These are phyloP conservation scores for Chaetodon trifasciatus DNA, from an alignment of 2,797 vertebrate species.

Conservation along the genomic window DNA sequence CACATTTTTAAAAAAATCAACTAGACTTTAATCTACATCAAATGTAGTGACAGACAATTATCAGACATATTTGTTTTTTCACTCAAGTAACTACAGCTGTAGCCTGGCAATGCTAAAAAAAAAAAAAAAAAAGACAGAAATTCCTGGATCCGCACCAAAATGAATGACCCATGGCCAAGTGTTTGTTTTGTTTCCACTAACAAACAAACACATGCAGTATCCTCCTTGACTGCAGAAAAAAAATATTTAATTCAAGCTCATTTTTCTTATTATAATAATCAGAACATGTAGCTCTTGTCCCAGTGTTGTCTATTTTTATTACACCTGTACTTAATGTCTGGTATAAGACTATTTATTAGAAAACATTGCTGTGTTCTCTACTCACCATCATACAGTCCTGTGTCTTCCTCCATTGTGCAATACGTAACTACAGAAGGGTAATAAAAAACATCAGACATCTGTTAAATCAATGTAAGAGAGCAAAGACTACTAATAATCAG, in stretches of 20 bases:
- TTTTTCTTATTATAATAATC: too few species aligned
- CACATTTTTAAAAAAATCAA: background rate
- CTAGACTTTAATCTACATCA: background rate
- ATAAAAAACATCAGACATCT: conserved; percentile 22
- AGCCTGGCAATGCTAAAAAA: background rate
- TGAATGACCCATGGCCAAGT: background rate
- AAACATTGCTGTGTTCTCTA: conserved; percentile 6
- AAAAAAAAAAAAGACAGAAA: too few species aligned
- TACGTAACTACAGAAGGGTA: conserved; percentile 78
- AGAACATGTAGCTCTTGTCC: too few species aligned
- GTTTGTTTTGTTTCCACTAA: background rate
- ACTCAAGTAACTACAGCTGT: background rate
- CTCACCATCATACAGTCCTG: conserved; percentile 88
- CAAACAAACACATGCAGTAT: background rate
- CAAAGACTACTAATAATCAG: background rate
- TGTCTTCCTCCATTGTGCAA: conserved; percentile 86
- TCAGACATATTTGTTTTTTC: background rate
- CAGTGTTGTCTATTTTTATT: background rate
- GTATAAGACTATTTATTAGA: background rate
- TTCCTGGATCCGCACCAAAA: background rate
- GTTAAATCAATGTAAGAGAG: background rate
- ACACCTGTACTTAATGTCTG: background rate
- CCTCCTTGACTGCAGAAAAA: background rate
- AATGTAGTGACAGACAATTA: background rate
- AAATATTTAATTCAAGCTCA: too few species aligned